These are phyloP conservation scores for Brachionus manjavacas DNA, from an alignment of 1,140 invertebrate genomes.

Conservation along the genomic window DNA sequence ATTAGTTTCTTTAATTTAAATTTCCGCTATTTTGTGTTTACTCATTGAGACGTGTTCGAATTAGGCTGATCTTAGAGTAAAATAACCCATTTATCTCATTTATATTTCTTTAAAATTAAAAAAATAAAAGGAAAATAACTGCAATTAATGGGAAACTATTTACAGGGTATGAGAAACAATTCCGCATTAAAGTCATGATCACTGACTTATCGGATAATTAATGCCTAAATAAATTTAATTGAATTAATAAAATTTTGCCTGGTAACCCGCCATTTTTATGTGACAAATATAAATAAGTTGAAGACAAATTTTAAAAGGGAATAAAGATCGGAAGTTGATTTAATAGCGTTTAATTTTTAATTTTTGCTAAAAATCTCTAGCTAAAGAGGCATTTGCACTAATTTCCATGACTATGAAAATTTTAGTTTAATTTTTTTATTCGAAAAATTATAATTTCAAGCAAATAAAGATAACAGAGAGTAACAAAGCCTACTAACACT, in stretches of 20 bases:
- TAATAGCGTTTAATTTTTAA: not conserved
- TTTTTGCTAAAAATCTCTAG: not conserved
- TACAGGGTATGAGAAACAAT: not conserved
- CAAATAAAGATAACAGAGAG: slow-evolving; percentile 9
- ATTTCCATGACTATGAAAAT: slow-evolving; percentile 17
- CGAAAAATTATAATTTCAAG: slow-evolving; percentile 6
- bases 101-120: too few species aligned
- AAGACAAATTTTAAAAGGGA: not conserved
- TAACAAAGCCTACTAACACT: not conserved
- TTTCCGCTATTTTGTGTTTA: not conserved
- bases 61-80: too few species aligned
- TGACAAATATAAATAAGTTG: not conserved
- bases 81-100: too few species aligned
- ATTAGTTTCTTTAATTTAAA: too few species aligned
- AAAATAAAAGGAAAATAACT: too few species aligned
- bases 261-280: not conserved
- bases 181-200: not conserved
- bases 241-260: not conserved
- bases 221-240: slow-evolving; percentile 1
- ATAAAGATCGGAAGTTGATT: not conserved
- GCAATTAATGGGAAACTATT: not conserved
- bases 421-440: not conserved
- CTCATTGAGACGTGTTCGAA: too few species aligned
- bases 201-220: not conserved
- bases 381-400: slow-evolving; percentile 12